These are phyloP conservation scores for Acanthopagrus latus DNA, from an alignment of 2,797 vertebrate species.

Conservation along the genomic window DNA sequence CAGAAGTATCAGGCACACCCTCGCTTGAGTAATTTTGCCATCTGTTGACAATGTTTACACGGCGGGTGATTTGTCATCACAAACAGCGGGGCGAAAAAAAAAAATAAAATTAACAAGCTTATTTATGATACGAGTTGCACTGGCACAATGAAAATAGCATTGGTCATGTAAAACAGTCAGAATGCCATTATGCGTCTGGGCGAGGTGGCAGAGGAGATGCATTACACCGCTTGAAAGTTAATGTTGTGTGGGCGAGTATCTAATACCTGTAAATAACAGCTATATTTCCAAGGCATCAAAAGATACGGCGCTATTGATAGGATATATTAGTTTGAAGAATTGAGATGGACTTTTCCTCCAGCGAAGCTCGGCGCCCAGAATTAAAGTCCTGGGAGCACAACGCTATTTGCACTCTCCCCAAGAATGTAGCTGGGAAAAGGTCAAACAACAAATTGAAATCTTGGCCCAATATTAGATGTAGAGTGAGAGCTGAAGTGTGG, in stretches of 20 bases:
- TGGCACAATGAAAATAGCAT: conserved; percentile 70
- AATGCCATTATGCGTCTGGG: conserved; percentile 21
- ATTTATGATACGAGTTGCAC: conserved; percentile 75
- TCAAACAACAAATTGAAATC: conserved; percentile 80
- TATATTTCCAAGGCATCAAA: conserved; percentile 45
- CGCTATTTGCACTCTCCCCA: conserved; percentile 67
- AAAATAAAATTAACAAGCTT: conserved; percentile 79
- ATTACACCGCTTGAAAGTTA: conserved; percentile 27
- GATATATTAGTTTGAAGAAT: conserved; percentile 49
- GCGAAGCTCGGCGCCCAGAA: conserved; percentile 32
- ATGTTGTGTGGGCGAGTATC: conserved; percentile 5
- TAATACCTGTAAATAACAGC: conserved; percentile 50
- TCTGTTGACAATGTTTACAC: conserved; percentile 85
- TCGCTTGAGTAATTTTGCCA: conserved; percentile 81
- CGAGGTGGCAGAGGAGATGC: conserved; percentile 9
- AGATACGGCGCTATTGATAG: conserved; percentile 29
- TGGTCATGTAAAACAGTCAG: conserved; percentile 64
- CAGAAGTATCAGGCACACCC: conserved; percentile 73
- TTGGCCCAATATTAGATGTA: conserved; percentile 76
- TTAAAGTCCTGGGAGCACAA: conserved; percentile 63
- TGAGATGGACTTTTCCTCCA: conserved; percentile 52
- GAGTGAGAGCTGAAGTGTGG: conserved; percentile 66
- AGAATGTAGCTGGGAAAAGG: conserved; percentile 73
- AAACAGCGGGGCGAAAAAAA: conserved; percentile 75
- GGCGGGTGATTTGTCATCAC: conserved; percentile 79